Conservation (phyloP, 2,113 vertebrate genomes). For the Cavia aperea region DNA sequence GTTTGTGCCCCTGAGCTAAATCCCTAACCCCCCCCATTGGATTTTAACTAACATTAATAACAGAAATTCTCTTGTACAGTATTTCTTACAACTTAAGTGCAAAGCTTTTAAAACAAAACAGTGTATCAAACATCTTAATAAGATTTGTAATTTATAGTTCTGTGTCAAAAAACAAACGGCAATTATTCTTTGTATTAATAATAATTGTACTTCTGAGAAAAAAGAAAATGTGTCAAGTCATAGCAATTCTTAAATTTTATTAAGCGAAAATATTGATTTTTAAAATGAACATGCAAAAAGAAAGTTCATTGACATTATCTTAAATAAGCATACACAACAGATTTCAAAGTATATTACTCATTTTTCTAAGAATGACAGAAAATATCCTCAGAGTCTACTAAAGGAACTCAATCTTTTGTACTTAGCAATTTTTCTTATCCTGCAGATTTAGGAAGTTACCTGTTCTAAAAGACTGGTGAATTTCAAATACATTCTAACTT, state of each 20-base stretch:
- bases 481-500: slow-evolving; percentile 2
- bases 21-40: not conserved
- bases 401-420: slow-evolving; percentile 34
- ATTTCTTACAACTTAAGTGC: not conserved
- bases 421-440: slow-evolving; percentile 33
- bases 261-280: slow-evolving; percentile 48
- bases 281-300: slow-evolving; percentile 22
- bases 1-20: too few relatives aligned
- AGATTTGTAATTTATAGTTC: slow-evolving; percentile 3
- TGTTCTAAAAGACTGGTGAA: not conserved
- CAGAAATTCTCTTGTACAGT: slow-evolving; percentile 22
- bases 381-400: slow-evolving; percentile 41
- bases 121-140: slow-evolving; percentile 33
- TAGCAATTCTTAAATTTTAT: slow-evolving; percentile 40
- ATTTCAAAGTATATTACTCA: slow-evolving; percentile 40
- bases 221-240: slow-evolving; percentile 34
- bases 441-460: not conserved
- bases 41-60: not conserved
- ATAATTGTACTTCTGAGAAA: slow-evolving; percentile 32
- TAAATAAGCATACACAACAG: slow-evolving; percentile 16
- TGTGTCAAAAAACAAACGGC: slow-evolving; percentile 37
- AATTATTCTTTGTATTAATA: slow-evolving; percentile 44
- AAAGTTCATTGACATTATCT: slow-evolving; percentile 27
- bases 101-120: slow-evolving; percentile 34
- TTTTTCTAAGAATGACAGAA: slow-evolving; percentile 1